Percentiles rank a stretch among this genome's conserved stretches.
phyloP scores from a whole-genome alignment of 2,888 invertebrate genomes.

The Oligia latruncula region DNA sequence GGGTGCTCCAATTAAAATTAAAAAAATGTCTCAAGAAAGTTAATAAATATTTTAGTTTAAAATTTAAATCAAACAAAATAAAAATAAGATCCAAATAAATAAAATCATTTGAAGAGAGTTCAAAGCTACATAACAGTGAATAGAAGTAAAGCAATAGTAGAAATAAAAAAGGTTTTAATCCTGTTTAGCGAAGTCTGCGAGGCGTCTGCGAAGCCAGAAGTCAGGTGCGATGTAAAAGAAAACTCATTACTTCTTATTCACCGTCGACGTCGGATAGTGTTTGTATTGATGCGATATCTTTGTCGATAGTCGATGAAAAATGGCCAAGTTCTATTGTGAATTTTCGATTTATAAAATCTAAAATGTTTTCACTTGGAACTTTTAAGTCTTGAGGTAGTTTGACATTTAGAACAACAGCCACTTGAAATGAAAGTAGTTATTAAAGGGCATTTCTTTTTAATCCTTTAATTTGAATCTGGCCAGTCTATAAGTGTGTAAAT shows the following conservation, averaged over 20 bases:
- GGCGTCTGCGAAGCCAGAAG: conserved; percentile 81
- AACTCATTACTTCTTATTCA: conserved; percentile 89
- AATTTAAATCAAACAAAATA: background rate
- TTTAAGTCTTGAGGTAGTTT: background rate
- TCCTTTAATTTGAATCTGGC: background rate
- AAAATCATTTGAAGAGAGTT: conserved; percentile 38
- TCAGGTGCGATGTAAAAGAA: conserved; percentile 87
- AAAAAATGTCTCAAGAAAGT: background rate
- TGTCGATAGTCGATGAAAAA: conserved; percentile 72
- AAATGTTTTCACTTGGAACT: background rate
- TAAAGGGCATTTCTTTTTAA: background rate
- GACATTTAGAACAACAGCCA: background rate
- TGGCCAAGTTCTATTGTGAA: conserved; percentile 15
- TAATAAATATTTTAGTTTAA: conserved; percentile 3
- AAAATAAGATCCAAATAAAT: conserved; percentile 20
- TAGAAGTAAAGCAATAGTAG: conserved; percentile 70
- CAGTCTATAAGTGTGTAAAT: background rate
- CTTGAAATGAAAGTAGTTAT: background rate
- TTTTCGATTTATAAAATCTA: conserved; percentile 5
- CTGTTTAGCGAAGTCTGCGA: conserved; percentile 84
- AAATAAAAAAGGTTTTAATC: conserved; percentile 86
- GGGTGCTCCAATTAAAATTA: background rate
- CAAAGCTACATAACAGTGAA: conserved; percentile 55
- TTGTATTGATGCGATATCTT: conserved; percentile 62
- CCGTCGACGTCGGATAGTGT: conserved; percentile 75